Evolutionary conservation across 2,888 invertebrate species (phyloP).

Genomic region (Rugalucina vietnamica): DNA sequence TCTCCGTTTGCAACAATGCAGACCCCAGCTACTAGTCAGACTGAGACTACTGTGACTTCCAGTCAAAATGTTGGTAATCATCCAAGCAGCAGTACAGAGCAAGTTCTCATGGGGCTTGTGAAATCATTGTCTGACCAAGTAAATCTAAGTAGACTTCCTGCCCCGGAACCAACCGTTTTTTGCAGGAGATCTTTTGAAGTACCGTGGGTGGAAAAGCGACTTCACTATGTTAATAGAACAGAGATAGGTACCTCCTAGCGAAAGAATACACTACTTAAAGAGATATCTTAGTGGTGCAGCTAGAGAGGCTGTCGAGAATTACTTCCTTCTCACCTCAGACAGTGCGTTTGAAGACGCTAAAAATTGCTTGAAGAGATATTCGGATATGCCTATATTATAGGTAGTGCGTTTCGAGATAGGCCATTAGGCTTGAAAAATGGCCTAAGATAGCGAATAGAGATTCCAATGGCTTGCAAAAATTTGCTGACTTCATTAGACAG

Average conservation of each 20-base stretch:
- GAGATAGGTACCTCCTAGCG: constrained; percentile 32
- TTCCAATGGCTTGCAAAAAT: constrained; percentile 40
- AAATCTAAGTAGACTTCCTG: constrained; percentile 37
- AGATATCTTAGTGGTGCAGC: constrained; percentile 51
- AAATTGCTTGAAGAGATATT: constrained; percentile 46
- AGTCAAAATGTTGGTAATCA: neutral
- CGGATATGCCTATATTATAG: constrained; percentile 53
- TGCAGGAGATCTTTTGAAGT: constrained; percentile 48
- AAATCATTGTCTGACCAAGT: constrained; percentile 32
- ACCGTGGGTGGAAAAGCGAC: constrained; percentile 40
- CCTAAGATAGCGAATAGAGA: constrained; percentile 43
- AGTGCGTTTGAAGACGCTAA: constrained; percentile 51
- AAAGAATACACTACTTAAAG: constrained; percentile 48
- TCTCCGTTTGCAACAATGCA: neutral
- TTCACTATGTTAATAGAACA: constrained; percentile 41
- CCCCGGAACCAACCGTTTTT: constrained; percentile 50
- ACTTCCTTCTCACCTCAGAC: constrained; percentile 47
- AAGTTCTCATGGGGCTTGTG: neutral
- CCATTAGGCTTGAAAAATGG: constrained; percentile 55
- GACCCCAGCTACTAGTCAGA: neutral
- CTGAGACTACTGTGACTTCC: neutral
- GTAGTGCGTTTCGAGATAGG: constrained; percentile 53
- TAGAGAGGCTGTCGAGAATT: constrained; percentile 49
- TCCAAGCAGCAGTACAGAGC: neutral
- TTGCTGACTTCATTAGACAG: constrained; percentile 52